Conservation (phyloP, 2,888 invertebrate genomes). For the Oscheius onirici region DNA sequence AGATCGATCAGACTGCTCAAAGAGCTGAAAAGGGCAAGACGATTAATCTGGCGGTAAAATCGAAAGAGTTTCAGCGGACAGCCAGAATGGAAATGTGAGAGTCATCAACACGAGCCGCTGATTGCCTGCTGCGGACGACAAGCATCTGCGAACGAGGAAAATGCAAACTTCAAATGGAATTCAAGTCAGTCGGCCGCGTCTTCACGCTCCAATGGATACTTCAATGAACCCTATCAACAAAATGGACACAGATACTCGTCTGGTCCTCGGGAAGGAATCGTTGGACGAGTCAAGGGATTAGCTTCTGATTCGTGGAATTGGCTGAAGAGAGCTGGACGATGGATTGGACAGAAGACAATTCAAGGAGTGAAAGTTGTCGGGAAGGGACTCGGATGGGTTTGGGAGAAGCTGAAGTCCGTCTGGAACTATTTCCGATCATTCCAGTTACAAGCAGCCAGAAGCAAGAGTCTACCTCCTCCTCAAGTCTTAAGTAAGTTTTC, state of each 20-base stretch:
- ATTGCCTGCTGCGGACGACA: slow-evolving; percentile 42
- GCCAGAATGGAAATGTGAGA: slow-evolving; percentile 55
- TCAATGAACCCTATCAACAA: not conserved
- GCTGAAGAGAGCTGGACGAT: not conserved
- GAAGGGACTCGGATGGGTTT: slow-evolving; percentile 2
- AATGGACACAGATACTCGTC: not conserved
- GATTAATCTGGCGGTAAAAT: not conserved
- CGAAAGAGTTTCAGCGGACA: slow-evolving; percentile 46
- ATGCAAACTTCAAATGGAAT: slow-evolving; percentile 22
- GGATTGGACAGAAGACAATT: not conserved
- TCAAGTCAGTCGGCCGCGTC: slow-evolving; percentile 10
- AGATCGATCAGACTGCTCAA: not conserved
- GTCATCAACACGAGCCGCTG: slow-evolving; percentile 16
- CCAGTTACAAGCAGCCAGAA: not conserved
- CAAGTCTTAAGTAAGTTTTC: not conserved
- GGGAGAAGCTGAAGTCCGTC: not conserved
- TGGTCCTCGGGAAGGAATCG: not conserved
- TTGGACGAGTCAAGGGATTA: not conserved
- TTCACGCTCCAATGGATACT: slow-evolving; percentile 27
- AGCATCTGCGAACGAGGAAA: slow-evolving; percentile 25
- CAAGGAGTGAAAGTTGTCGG: not conserved
- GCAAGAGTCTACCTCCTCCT: slow-evolving; percentile 4
- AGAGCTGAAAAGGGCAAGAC: not conserved
- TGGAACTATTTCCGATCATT: slow-evolving; percentile 5
- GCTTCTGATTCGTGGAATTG: slow-evolving; percentile 5